phyloP scores from a whole-genome alignment of 2,113 vertebrate species.

The Eretmochelys imbricata region DNA sequence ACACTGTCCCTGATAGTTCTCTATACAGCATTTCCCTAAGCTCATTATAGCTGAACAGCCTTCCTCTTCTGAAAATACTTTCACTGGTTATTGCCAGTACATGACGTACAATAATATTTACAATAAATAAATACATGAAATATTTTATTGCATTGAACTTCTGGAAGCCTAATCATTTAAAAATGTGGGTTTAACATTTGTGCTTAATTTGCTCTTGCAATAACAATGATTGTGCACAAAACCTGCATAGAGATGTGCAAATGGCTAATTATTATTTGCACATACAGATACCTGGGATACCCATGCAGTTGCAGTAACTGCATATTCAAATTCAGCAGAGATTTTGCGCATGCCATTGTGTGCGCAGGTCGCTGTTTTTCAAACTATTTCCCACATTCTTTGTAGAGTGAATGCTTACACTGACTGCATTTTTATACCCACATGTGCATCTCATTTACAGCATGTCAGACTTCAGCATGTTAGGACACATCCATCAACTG shows the following conservation, averaged over 20 bases:
- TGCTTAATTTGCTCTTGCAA: not conserved
- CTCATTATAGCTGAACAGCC: constrained; percentile 15
- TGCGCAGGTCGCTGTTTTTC: not conserved
- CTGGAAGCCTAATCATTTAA: not conserved
- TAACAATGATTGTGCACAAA: not conserved
- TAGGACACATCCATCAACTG: not conserved
- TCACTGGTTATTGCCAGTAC: not conserved
- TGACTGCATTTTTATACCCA: not conserved
- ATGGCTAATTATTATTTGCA: not conserved
- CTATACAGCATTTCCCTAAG: constrained; percentile 29
- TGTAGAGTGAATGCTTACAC: accelerated
- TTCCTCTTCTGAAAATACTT: constrained; percentile 34
- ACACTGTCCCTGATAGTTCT: constrained; percentile 18
- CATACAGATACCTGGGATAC: not conserved
- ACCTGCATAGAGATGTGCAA: not conserved
- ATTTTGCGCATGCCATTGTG: not conserved
- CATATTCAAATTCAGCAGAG: not conserved
- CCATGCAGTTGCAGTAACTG: not conserved
- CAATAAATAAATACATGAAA: not conserved
- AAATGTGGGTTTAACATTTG: not conserved
- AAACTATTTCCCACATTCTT: not conserved
- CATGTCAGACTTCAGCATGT: not conserved
- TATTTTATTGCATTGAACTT: constrained; percentile 11
- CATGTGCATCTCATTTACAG: not conserved
- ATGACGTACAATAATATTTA: constrained; percentile 22